phyloP scores from a whole-genome alignment of 2,797 vertebrate species.

The Paguma larvata region DNA sequence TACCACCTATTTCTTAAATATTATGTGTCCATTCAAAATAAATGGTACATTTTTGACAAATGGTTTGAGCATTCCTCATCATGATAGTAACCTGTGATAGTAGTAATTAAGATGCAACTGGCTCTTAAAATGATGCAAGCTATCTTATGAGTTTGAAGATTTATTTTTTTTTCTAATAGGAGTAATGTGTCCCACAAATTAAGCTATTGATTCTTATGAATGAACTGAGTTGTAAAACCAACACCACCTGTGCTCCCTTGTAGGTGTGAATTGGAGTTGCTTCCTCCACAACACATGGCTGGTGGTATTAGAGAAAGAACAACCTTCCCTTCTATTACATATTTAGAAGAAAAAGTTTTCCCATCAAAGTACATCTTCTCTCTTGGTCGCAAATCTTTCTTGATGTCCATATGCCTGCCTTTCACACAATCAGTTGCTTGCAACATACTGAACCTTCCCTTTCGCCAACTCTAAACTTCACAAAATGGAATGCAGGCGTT shows the following conservation, averaged over 20 bases:
- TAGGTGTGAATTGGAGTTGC: background rate
- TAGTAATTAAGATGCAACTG: background rate
- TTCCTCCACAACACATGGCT: background rate
- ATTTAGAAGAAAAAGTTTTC: slow-evolving; percentile 4
- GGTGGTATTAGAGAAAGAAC: background rate
- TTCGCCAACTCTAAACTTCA: background rate
- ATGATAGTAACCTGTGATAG: background rate
- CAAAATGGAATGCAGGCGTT: background rate
- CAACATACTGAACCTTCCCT: background rate
- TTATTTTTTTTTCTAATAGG: background rate
- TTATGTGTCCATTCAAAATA: background rate
- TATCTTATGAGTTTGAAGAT: background rate
- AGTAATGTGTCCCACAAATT: background rate
- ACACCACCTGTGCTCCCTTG: background rate
- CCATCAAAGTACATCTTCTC: background rate
- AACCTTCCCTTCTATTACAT: background rate
- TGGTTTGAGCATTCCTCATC: background rate
- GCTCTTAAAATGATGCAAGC: background rate
- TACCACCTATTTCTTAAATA: background rate
- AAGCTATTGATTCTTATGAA: background rate
- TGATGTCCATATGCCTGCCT: background rate
- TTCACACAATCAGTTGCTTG: background rate
- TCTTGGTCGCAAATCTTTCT: background rate
- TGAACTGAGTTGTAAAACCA: background rate
- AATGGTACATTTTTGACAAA: background rate